Base-by-base conservation (phyloP, 2,113 vertebrate genomes). In the Clupea harengus region DNA sequence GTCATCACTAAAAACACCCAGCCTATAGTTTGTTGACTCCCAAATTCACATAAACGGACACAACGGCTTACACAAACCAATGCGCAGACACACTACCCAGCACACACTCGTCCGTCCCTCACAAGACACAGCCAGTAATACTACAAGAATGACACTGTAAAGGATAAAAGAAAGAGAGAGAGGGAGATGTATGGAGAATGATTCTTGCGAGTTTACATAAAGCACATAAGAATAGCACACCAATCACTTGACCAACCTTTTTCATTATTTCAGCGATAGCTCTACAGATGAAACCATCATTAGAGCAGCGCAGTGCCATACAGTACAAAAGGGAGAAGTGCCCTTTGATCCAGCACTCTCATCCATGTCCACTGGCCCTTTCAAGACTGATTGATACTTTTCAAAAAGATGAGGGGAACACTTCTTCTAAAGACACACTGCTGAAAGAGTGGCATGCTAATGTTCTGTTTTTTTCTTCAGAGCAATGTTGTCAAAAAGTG, bases 281-380 rank as follows among this genome's bases (percentile, higher is more conserved):
- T 81, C 54, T 67, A 67, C 64, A 47, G 64, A 54, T 15, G 67
- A 67, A 54, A 44, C 64, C 54, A 28, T 80, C 72, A 87, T 83
- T 85, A 88, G 54, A 83, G 45, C 22, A 67, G 45, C 72, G 28
- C 54, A 81, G 45, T 39, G 52, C 39, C 75, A 81, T 81, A 28
- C 25, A 72, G 22, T 45, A 86, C 28, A 47, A 83, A 28, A 81
- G 80, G 60, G 15, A 75, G 80, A 67, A 45, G 49, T 20, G 9
- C 50, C n/a, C 81, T 87, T 88, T 85, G 54, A 85, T 81, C 81
- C 85, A 22, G 32, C 49, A 44, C 67, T 60, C 39, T 72, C 81
- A 11, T 44, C 18, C 8, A 11, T 47, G 32, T 49, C 54, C 46
- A 13, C 52, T 39, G 22, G 44, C 84, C 64, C 46, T 9, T 64